phyloP scores from a whole-genome alignment of 30 jellyfish, hydroid and myxozoan species.

The Hydractinia symbiolongicarpus region DNA sequence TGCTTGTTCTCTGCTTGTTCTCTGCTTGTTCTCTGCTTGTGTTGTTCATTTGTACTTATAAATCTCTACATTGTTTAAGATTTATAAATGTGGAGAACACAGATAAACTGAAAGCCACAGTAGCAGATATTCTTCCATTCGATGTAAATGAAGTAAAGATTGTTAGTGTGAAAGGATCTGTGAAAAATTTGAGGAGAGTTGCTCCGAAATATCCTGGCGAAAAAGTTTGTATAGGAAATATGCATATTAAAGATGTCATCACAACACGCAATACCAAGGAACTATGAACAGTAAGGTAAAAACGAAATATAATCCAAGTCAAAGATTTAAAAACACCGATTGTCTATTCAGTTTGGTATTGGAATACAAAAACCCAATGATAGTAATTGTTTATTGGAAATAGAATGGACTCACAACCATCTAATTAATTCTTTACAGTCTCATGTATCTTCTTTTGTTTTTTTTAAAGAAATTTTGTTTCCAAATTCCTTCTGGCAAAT shows the following conservation, averaged over 20 bases:
- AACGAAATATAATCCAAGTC: slow-evolving; percentile 11
- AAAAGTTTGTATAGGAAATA: background rate
- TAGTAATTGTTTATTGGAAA: slow-evolving; percentile 9
- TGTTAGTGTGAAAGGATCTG: background rate
- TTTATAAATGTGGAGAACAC: background rate
- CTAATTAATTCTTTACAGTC: slow-evolving; percentile 18
- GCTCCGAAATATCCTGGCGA: background rate
- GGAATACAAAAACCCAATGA: background rate
- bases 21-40: too few relatives aligned
- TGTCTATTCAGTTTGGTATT: slow-evolving; percentile 22
- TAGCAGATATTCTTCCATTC: background rate
- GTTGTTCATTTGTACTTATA: too few relatives aligned
- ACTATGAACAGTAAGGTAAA: background rate
- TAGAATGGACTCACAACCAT: slow-evolving; percentile 29
- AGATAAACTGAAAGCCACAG: background rate
- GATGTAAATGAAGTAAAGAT: background rate
- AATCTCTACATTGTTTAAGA: too few relatives aligned
- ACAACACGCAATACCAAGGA: slow-evolving; percentile 31
- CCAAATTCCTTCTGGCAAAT: too few relatives aligned
- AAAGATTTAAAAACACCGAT: slow-evolving; percentile 28
- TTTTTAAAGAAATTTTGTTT: too few relatives aligned
- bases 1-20: too few relatives aligned
- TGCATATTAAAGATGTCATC: slow-evolving; percentile 29
- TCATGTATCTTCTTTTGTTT: too few relatives aligned
- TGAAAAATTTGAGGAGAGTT: background rate